Base-by-base conservation (phyloP, 2,113 vertebrate genomes). In the Apteryx mantelli region DNA sequence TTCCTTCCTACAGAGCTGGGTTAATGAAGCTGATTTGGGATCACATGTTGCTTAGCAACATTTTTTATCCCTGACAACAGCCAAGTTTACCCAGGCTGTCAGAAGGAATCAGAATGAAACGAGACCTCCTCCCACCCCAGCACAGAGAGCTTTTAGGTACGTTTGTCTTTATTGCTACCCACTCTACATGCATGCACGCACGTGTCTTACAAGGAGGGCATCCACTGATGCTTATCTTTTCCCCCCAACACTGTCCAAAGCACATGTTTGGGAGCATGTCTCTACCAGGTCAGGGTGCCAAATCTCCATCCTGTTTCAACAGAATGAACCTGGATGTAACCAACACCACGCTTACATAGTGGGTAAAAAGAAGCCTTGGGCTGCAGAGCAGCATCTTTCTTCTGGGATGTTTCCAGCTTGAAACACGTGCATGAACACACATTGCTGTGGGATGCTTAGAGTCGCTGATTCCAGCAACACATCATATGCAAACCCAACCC, bases 1-100 rank as follows among this genome's bases (percentile, higher is more conserved):
- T 53, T 46, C 25, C 50, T 75, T 20, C 88, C 38, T 46, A 46
- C 56, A 17, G 55, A 15, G 28, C 63, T 77, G 71, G 74, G 77
- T 46, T 92, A 74, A 80, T 66, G 50, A 61, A 91, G 60, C 48
- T 84, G 52, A 79, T 82, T 81, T 52, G 65, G 70, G 74, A 93
- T 75, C 91, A 76, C 6, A 2, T 89, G 82, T 96, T 97, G 87
- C 93, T 94, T 91, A 96, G 82, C 89, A 96, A 95, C 91, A 30
- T 84, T 85, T 82, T 60, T 85, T 64, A 89, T 65, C 66, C 48
- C 74, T 89, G 87, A 77, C 75, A 75, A 65, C 34, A 61, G 69
- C 44, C 58, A 65, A 81, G 50, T 70, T 93, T 40, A 58, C 40
- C 77, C 53, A 0, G 0, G 13, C 92, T 85, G 56, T 61, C 44